Evolutionary conservation across 2,797 vertebrate genomes (phyloP).

Genomic region (Micromesistius poutassou): DNA sequence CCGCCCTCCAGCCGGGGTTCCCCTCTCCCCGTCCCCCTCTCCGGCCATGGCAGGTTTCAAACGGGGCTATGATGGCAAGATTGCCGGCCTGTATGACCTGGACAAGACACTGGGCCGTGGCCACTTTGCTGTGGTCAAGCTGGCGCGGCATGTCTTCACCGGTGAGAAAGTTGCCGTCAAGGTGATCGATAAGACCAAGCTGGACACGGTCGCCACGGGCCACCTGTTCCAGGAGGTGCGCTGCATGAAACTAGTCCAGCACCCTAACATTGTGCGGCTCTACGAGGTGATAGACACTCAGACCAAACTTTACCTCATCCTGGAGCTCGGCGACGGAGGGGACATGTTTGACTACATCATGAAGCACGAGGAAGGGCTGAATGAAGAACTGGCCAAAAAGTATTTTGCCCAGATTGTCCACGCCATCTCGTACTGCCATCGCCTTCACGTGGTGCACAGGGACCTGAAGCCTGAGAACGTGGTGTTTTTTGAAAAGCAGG

Average conservation of each 20-base stretch:
- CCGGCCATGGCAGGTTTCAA: conserved; percentile 92
- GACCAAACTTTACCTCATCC: conserved; percentile 95
- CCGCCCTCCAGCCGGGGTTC: conserved; percentile 46
- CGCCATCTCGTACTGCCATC: conserved; percentile 97
- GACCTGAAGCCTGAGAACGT: conserved; percentile 98
- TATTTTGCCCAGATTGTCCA: conserved; percentile 98
- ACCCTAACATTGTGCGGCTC: conserved; percentile 95
- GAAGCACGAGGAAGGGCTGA: conserved; percentile 96
- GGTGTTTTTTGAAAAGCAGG: conserved; percentile 98
- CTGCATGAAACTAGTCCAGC: conserved; percentile 98
- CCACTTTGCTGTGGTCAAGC: conserved; percentile 96
- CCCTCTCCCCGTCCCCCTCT: conserved; percentile 43
- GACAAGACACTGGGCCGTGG: conserved; percentile 97
- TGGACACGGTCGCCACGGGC: conserved; percentile 91
- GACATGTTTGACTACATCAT: conserved; percentile 99
- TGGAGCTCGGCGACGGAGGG: conserved; percentile 94
- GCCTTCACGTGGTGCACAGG: conserved; percentile 94
- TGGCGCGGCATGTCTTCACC: conserved; percentile 96
- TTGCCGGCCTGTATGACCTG: conserved; percentile 94
- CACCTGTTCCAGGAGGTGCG: conserved; percentile 98
- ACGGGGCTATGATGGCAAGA: conserved; percentile 95
- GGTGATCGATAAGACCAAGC: conserved; percentile 97
- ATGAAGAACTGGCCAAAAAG: conserved; percentile 93
- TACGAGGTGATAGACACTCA: conserved; percentile 98
- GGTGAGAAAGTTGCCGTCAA: conserved; percentile 98